Conservation (phyloP, 2,888 invertebrate species). For the Steinernema hermaphroditum region DNA sequence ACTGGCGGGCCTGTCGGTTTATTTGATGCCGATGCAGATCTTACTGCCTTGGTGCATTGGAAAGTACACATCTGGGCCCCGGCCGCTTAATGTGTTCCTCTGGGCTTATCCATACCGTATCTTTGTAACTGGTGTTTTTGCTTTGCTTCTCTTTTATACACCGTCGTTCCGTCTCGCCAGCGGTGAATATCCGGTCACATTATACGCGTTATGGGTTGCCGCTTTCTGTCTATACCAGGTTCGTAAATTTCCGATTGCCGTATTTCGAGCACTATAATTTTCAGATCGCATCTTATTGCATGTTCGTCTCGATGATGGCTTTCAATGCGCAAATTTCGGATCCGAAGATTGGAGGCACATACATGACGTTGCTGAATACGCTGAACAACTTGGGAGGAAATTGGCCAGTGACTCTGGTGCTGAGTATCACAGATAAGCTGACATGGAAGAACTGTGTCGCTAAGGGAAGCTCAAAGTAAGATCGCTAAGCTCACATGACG, state of each 20-base stretch:
- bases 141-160: slow-evolving; percentile 82
- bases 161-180: slow-evolving; percentile 76
- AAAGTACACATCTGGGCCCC: slow-evolving; percentile 81
- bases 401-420: slow-evolving; percentile 76
- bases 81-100: slow-evolving; percentile 84
- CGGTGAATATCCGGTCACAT: slow-evolving; percentile 66
- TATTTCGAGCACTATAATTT: background rate
- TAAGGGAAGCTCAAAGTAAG: slow-evolving; percentile 54
- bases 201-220: slow-evolving; percentile 76
- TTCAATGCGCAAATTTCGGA: slow-evolving; percentile 97
- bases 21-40: slow-evolving; percentile 90
- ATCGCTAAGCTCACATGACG: slow-evolving; percentile 13
- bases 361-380: slow-evolving; percentile 97
- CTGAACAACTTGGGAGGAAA: slow-evolving; percentile 94
- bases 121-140: slow-evolving; percentile 23
- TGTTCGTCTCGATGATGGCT: slow-evolving; percentile 94
- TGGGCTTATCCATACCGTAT: slow-evolving; percentile 78
- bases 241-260: background rate
- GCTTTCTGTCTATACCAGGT: slow-evolving; percentile 90
- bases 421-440: slow-evolving; percentile 61
- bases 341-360: slow-evolving; percentile 90
- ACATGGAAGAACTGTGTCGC: slow-evolving; percentile 63
- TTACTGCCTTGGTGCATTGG: slow-evolving; percentile 84
- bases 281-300: slow-evolving; percentile 33
- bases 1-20: slow-evolving; percentile 86